Percentiles rank a stretch among this genome's conserved stretches.
phyloP scores from a whole-genome alignment of 2,797 vertebrate species.

The Morelia viridis region DNA sequence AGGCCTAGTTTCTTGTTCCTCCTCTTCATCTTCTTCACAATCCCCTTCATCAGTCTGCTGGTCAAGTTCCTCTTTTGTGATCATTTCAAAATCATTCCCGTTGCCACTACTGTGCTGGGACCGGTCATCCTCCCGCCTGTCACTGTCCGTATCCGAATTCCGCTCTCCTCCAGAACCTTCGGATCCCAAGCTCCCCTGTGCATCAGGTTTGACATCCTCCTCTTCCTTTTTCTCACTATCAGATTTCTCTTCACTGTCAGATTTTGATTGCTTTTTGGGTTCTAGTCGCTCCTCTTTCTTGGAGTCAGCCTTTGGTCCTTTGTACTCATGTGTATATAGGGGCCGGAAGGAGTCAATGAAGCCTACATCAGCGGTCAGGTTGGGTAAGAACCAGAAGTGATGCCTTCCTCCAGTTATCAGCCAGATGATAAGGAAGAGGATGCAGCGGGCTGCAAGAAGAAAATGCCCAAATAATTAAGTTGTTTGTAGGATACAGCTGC shows the following conservation, averaged over 20 bases:
- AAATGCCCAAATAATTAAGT: neutral
- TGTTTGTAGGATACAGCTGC: accelerated
- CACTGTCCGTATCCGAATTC: constrained; percentile 94
- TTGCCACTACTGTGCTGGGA: constrained; percentile 98
- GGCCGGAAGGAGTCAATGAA: constrained; percentile 99
- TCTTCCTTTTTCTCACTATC: constrained; percentile 92
- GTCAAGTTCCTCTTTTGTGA: constrained; percentile 98
- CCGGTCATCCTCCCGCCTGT: constrained; percentile 92
- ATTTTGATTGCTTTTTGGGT: constrained; percentile 84
- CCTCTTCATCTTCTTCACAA: constrained; percentile 79
- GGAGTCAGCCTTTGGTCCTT: constrained; percentile 85
- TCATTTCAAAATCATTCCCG: constrained; percentile 99
- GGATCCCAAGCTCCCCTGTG: constrained; percentile 70
- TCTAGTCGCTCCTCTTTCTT: constrained; percentile 87
- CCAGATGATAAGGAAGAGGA: constrained; percentile 98
- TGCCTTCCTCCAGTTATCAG: constrained; percentile 95
- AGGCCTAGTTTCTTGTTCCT: constrained; percentile 75
- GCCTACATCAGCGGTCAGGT: constrained; percentile 95
- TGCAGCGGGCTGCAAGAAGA: constrained; percentile 87
- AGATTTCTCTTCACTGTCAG: constrained; percentile 91
- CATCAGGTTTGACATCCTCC: constrained; percentile 72
- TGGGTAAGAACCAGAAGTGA: constrained; percentile 99
- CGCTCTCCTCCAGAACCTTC: constrained; percentile 79
- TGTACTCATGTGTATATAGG: constrained; percentile 98
- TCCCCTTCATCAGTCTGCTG: constrained; percentile 93